Evolutionary conservation across 2,113 vertebrate species (phyloP).

Genomic region (Irena cyanogastra): DNA sequence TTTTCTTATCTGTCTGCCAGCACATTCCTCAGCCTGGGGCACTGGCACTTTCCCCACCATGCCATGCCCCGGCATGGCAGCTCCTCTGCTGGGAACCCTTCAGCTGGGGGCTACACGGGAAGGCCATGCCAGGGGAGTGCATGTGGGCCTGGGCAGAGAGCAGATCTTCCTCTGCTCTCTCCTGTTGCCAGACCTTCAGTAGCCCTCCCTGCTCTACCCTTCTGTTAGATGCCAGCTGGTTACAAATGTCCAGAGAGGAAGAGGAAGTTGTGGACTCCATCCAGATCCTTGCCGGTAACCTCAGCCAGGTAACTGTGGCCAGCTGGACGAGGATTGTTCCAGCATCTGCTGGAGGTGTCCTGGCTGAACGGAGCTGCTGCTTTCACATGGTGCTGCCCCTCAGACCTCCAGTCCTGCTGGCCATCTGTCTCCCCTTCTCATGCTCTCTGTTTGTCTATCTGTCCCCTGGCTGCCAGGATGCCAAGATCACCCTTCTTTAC

Average conservation of each 20-base stretch:
- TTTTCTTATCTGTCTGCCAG: not conserved
- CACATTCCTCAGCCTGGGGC: not conserved
- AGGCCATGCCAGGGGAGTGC: not conserved
- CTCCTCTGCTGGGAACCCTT: not conserved
- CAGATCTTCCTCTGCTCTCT: not conserved
- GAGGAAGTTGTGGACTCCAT: not conserved
- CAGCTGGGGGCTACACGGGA: not conserved
- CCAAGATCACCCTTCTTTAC: not conserved
- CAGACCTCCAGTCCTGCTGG: not conserved
- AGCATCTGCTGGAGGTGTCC: not conserved
- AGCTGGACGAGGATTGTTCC: not conserved
- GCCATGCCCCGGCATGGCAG: accelerated
- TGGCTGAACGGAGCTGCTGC: not conserved
- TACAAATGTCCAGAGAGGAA: not conserved
- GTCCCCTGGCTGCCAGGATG: not conserved
- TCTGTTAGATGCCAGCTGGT: not conserved
- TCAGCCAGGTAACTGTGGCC: not conserved
- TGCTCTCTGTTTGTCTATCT: not conserved
- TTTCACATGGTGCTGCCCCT: not conserved
- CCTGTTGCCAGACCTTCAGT: not conserved
- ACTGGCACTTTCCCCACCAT: not conserved
- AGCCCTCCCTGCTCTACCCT: not conserved
- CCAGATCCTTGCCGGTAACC: not conserved
- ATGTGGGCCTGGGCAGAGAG: not conserved
- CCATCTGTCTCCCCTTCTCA: accelerated